These are phyloP conservation scores for Squalus acanthias DNA, from an alignment of 2,797 vertebrate genomes.

Conservation along the genomic window DNA sequence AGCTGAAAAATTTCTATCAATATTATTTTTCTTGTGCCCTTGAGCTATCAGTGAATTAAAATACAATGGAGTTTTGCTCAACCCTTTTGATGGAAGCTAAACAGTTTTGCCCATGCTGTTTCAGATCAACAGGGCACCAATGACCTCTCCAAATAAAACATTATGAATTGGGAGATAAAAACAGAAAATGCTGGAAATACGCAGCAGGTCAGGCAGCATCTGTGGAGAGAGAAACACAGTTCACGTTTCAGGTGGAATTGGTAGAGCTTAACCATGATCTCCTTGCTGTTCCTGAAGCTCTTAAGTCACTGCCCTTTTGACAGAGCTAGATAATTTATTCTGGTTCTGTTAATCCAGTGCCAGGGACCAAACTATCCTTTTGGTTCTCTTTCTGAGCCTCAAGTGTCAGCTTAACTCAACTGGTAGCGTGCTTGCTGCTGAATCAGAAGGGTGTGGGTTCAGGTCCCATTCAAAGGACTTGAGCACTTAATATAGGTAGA, in stretches of 20 bases:
- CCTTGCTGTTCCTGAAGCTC: neutral
- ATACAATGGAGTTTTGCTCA: neutral
- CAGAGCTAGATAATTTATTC: neutral
- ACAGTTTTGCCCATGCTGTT: neutral
- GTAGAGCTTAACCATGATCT: neutral
- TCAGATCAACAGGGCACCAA: neutral
- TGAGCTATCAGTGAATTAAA: neutral
- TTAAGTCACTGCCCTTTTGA: neutral
- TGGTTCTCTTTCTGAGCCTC: neutral
- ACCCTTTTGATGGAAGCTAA: neutral
- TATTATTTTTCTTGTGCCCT: slow-evolving; percentile 23
- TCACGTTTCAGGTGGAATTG: neutral
- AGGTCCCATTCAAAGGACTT: neutral
- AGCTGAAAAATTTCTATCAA: slow-evolving; percentile 23
- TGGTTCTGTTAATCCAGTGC: neutral
- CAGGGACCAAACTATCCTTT: neutral
- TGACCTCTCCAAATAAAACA: neutral
- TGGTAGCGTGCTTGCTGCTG: neutral
- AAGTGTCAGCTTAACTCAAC: neutral
- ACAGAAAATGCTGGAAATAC: no score
- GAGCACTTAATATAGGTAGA: neutral
- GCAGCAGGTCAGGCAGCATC: no score
- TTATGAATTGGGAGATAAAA: neutral
- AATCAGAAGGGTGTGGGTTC: neutral
- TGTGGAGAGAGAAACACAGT: no score